Evolutionary conservation across 2,113 vertebrate species (phyloP).

Genomic region (Mesoclemmys tuberculata): DNA sequence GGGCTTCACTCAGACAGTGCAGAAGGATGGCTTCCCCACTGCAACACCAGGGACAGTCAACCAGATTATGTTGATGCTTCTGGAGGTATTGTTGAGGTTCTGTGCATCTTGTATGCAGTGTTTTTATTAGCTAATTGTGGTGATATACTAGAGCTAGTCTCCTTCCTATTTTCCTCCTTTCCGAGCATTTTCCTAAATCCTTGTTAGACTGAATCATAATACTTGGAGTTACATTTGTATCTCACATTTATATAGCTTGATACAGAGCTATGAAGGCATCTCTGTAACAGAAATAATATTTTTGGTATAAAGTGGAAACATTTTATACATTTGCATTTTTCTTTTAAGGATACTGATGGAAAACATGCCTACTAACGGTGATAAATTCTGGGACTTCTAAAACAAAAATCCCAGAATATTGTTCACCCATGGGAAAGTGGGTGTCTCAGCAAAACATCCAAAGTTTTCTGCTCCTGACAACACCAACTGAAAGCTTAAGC

Average conservation of each 20-base stretch:
- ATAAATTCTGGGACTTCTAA: background rate
- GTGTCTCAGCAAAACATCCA: background rate
- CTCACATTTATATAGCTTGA: background rate
- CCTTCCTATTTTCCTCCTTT: background rate
- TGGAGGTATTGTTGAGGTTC: background rate
- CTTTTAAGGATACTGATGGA: background rate
- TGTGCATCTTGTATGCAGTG: background rate
- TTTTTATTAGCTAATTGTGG: background rate
- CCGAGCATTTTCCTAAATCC: background rate
- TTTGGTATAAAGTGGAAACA: background rate
- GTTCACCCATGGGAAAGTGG: background rate
- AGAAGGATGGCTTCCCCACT: background rate
- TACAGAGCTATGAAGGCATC: background rate
- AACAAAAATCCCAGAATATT: background rate
- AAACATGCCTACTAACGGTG: rapidly evolving
- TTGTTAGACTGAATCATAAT: background rate
- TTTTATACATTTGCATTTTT: background rate
- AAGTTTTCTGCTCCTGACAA: background rate
- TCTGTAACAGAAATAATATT: background rate
- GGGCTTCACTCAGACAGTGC: background rate
- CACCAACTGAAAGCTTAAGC: background rate
- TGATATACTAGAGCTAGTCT: background rate
- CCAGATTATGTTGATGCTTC: background rate
- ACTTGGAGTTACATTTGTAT: background rate
- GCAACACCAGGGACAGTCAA: background rate